Evolutionary conservation across 2,797 vertebrate genomes (phyloP).

Genomic region (Columba guinea): DNA sequence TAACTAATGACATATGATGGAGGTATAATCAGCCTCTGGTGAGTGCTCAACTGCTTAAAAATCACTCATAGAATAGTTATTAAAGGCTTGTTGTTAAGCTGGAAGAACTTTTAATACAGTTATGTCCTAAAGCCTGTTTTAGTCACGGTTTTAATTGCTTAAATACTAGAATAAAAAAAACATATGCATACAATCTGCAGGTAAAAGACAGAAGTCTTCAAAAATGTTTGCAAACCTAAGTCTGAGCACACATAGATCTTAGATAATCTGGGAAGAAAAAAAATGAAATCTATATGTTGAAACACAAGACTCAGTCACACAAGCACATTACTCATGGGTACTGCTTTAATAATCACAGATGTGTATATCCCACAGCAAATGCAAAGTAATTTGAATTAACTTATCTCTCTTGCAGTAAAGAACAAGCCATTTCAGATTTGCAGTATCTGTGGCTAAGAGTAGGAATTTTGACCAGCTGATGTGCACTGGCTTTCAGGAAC

Average conservation of each 20-base stretch:
- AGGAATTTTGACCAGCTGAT: neutral
- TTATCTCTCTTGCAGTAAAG: neutral
- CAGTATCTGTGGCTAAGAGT: neutral
- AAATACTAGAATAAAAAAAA: neutral
- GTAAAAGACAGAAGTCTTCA: neutral
- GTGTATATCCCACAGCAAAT: neutral
- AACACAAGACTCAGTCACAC: neutral
- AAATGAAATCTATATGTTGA: neutral
- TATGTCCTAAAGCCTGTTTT: neutral
- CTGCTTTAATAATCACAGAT: neutral
- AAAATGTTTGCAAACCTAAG: neutral
- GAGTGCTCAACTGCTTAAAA: neutral
- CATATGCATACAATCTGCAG: neutral
- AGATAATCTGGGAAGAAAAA: neutral
- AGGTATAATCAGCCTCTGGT: neutral
- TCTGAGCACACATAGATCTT: neutral
- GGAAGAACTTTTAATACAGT: neutral
- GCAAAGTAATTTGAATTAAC: neutral
- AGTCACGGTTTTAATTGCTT: neutral
- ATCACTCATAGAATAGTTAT: neutral
- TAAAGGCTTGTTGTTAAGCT: neutral
- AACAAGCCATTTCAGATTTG: neutral
- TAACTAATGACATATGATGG: neutral
- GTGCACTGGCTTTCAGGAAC: neutral
- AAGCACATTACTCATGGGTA: neutral